phyloP scores from a whole-genome alignment of 23 tunicate genomes.

The Halocynthia aurantium region DNA sequence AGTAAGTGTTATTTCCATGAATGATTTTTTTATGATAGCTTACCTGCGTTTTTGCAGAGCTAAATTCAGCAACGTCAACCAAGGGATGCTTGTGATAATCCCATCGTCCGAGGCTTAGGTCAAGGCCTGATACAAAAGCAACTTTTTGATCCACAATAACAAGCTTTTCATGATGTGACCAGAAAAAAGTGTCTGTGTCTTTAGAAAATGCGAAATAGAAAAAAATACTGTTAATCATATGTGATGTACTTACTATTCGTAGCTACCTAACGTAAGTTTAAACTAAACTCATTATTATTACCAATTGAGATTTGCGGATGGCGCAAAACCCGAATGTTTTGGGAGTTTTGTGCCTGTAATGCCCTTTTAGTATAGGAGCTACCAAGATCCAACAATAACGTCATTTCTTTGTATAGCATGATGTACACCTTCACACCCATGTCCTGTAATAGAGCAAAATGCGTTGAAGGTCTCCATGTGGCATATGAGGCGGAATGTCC shows the following conservation, averaged over 20 bases:
- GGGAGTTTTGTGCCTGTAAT: not conserved
- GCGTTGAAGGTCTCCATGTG: not conserved
- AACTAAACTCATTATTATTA: not conserved
- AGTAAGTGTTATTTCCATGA: too few relatives aligned
- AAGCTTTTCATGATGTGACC: slow-evolving; percentile 4
- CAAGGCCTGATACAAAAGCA: slow-evolving; percentile 7
- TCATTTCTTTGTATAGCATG: not conserved
- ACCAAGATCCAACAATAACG: not conserved
- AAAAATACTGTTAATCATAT: not conserved
- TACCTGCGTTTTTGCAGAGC: too few relatives aligned
- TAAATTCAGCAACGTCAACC: not conserved
- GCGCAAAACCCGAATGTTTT: not conserved
- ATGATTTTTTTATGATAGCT: too few relatives aligned
- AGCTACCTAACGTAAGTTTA: not conserved
- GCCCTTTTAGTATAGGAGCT: not conserved
- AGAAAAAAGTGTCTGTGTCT: not conserved
- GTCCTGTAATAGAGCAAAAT: not conserved
- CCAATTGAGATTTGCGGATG: not conserved
- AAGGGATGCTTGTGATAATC: not conserved
- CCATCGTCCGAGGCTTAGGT: not conserved
- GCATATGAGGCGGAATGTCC: too few relatives aligned
- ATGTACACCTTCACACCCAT: not conserved
- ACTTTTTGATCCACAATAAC: not conserved
- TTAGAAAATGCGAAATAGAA: not conserved
- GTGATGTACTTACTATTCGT: not conserved